phyloP scores from a whole-genome alignment of 1,140 invertebrate species.

The Heliothis virescens region DNA sequence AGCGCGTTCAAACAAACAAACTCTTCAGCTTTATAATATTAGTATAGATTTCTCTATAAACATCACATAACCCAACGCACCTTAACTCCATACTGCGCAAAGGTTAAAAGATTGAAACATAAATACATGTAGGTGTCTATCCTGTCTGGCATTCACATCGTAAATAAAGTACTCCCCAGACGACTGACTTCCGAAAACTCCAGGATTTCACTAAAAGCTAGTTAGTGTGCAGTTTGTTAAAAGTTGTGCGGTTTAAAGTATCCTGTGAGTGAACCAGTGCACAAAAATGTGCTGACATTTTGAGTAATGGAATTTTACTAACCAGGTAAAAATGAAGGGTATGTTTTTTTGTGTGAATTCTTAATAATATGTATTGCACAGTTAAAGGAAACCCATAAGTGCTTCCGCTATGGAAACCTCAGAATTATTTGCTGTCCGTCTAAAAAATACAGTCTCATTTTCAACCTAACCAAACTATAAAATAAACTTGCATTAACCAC shows the following conservation, averaged over 20 bases:
- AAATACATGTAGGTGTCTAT: slow-evolving; percentile 5
- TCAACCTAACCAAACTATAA: not conserved
- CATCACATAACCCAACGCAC: not conserved
- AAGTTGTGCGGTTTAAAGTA: not conserved
- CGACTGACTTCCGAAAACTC: not conserved
- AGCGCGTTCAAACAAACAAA: too few relatives aligned
- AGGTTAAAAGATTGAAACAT: slow-evolving; percentile 21
- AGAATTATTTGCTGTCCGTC: too few relatives aligned
- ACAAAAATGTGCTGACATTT: slow-evolving; percentile 12
- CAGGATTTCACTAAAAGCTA: slow-evolving; percentile 16
- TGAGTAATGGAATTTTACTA: not conserved
- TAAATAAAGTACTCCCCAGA: slow-evolving; percentile 1
- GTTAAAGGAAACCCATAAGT: too few relatives aligned
- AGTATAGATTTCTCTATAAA: too few relatives aligned
- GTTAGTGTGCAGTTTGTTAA: slow-evolving; percentile 8
- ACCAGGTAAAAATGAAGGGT: too few relatives aligned
- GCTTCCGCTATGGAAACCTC: too few relatives aligned
- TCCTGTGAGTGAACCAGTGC: not conserved
- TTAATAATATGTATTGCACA: too few relatives aligned
- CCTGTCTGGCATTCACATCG: not conserved
- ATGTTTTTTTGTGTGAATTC: too few relatives aligned
- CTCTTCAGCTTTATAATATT: too few relatives aligned
- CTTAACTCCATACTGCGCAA: not conserved
- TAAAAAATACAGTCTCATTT: too few relatives aligned
- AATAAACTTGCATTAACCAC: not conserved